Evolutionary conservation across 2,888 invertebrate species (phyloP), one percentile per base, ranked within the genome.

Genomic region (Aradus depressus): DNA sequence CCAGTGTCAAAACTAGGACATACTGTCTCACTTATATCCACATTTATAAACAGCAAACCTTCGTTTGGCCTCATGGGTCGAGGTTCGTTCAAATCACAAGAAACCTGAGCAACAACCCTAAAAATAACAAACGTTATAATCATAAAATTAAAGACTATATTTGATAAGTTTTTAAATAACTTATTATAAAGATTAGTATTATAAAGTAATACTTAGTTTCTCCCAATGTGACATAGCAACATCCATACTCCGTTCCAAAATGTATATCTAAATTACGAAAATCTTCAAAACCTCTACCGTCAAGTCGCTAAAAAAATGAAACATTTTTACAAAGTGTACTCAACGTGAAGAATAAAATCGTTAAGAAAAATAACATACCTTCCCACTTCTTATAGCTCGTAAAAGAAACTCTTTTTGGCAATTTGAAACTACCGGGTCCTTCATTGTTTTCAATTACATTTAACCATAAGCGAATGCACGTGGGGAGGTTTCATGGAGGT

Each of bases 61-160:
- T 96, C 95, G 65, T 85, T 88, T 1, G 92, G 89, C 35, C 92
- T 72, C 1, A 85, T 80, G 28, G 82, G 76, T 67, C 87, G 87
- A 0, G 95, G 93, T 58, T 79, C 77, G 44, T 81, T 81, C 26
- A 96, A 77, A 69, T 91, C 89, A 69, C 90, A 88, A 4, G 87
- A 84, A 3, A 90, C 87, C 70, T 91, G 88, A 0, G 88, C 84
- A 59, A 92, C 66, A 18, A 87, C 86, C 66, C 89, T 89, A 57
- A 28, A 59, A 63, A 48, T 23, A 37, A 18, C 6, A 51, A 50
- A 23, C 18, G 14, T 44, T 21, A 18, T 8, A 45, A 34, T n/a
- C 22, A n/a, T 6, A 34, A 23, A 22, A 4, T 18, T 18, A 5
- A 16, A 19, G 34, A 34, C 4, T 10, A 6, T 6, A 18, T 19